phyloP scores from a whole-genome alignment of 2,113 vertebrate species.

The Oostethus manadensis region DNA sequence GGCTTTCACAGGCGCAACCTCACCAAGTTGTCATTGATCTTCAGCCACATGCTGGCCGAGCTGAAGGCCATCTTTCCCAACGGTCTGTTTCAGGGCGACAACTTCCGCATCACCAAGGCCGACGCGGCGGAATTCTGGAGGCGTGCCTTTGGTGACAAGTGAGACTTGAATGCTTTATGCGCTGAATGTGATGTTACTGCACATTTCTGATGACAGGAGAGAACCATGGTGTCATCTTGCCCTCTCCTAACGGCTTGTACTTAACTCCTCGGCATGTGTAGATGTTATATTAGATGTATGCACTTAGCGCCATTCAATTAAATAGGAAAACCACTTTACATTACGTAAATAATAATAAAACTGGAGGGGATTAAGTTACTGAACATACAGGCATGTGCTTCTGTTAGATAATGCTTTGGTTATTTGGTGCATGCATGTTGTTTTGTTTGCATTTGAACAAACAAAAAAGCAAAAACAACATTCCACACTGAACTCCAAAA shows the following conservation, averaged over 20 bases:
- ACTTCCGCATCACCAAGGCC: slow-evolving; percentile 96
- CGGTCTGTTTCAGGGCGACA: slow-evolving; percentile 94
- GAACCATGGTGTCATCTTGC: not conserved
- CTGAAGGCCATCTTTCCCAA: slow-evolving; percentile 96
- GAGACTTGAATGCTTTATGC: slow-evolving; percentile 49
- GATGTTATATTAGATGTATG: too few relatives aligned
- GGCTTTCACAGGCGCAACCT: slow-evolving; percentile 80
- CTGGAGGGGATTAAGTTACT: too few relatives aligned
- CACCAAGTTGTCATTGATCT: slow-evolving; percentile 95
- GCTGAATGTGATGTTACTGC: not conserved
- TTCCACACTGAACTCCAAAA: too few relatives aligned
- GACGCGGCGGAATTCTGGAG: slow-evolving; percentile 99
- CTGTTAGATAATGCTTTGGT: too few relatives aligned
- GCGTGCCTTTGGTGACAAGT: slow-evolving; percentile 96
- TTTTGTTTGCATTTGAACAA: too few relatives aligned
- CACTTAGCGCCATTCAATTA: too few relatives aligned
- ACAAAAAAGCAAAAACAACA: too few relatives aligned
- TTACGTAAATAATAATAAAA: too few relatives aligned
- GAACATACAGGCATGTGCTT: too few relatives aligned
- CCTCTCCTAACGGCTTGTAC: not conserved
- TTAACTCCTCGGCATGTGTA: too few relatives aligned
- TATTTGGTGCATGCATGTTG: too few relatives aligned
- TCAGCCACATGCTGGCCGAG: slow-evolving; percentile 98
- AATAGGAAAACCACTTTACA: too few relatives aligned
- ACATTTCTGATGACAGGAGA: not conserved